Evolutionary conservation across 2,888 invertebrate species (phyloP), one percentile per base, ranked within the genome.

Genomic region (Steinernema carpocapsae): DNA sequence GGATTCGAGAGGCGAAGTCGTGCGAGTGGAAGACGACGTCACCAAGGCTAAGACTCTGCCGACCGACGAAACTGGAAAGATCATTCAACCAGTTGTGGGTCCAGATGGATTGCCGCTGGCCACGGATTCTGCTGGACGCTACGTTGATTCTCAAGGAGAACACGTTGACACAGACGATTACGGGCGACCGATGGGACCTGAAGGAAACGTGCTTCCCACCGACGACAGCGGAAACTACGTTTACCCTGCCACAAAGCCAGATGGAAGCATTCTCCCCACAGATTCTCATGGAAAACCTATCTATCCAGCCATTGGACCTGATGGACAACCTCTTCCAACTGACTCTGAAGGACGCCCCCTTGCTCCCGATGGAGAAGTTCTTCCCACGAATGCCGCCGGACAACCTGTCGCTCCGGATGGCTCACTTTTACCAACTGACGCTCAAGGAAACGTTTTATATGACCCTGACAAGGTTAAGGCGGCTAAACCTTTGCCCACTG

Each of bases 381-480:
- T 42, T 3, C 71, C 71, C 22, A 70, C 71, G 19, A 74, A 70
- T 24, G 70, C 70, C 24, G 56, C 32, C 29, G 74, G 74, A 48
- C 46, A 64, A 51, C 74, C 72, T 26, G 17, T 56, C 24, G 71
- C 46, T 17, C 74, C 74, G 19, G 75, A 76, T 74, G 80, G 81
- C 56, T 45, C 71, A 7, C 77, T 74, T 7, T 76, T 82, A 46
- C 82, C 82, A 52, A 82, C 80, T 14, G 78, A 80, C 46, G 52
- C 70, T 14, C 14, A 72, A 17, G 75, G 74, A 7, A 59, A 45
- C 26, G 64, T 51, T 19, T 29, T 74, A n/a, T 32, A 42, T n/a
- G 45, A 46, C 32, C 7, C 4, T 1, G 42, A 46, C 37, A 71
- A 32, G 19, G 22, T 32, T 7, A 71, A n/a, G 24, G 46, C 19